Conservation (phyloP, 2,797 vertebrate species). For the Cottoperca gobio region DNA sequence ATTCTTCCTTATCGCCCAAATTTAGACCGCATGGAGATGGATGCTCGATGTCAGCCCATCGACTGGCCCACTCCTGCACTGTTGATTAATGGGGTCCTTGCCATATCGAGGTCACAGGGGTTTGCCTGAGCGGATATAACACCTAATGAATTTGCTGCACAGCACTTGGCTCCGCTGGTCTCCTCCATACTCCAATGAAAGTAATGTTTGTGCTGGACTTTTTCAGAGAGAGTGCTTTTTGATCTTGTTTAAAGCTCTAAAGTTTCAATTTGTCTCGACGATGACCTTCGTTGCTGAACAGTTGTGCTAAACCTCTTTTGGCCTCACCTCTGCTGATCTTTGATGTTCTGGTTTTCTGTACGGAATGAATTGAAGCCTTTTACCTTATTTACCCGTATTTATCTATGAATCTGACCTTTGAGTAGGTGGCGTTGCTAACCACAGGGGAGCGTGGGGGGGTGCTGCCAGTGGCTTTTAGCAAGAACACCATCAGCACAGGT, state of each 20-base stretch:
- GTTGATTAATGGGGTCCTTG: slow-evolving; percentile 69
- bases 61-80: slow-evolving; percentile 31
- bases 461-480: slow-evolving; percentile 8
- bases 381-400: slow-evolving; percentile 35
- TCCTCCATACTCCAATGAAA: slow-evolving; percentile 13
- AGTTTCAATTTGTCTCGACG: slow-evolving; percentile 24
- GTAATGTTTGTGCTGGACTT: not conserved
- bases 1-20: slow-evolving; percentile 70
- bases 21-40: slow-evolving; percentile 73
- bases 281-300: not conserved
- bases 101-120: slow-evolving; percentile 71
- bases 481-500: slow-evolving; percentile 60
- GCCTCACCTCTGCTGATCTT: slow-evolving; percentile 27
- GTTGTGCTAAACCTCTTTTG: slow-evolving; percentile 11
- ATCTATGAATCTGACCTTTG: slow-evolving; percentile 48
- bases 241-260: slow-evolving; percentile 29
- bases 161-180: slow-evolving; percentile 1
- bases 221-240: slow-evolving; percentile 38
- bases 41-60: slow-evolving; percentile 58
- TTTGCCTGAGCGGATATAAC: slow-evolving; percentile 60
- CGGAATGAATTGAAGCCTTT: slow-evolving; percentile 25
- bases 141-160: slow-evolving; percentile 36
- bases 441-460: slow-evolving; percentile 15
- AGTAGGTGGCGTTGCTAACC: slow-evolving; percentile 19
- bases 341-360: not conserved